phyloP scores from a whole-genome alignment of 2,113 vertebrate genomes.

The Eubucco bourcierii region DNA sequence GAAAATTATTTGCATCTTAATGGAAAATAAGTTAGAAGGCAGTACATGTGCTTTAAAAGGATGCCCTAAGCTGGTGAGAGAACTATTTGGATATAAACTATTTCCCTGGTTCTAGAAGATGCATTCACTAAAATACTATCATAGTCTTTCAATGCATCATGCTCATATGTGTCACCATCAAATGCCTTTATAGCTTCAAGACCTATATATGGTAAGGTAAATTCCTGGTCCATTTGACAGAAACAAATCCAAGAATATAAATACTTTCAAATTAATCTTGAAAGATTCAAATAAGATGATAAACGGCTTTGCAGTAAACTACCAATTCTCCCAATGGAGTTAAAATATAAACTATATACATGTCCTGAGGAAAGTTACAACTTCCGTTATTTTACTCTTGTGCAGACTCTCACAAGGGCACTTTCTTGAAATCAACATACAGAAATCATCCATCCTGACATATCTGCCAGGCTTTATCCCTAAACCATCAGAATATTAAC shows the following conservation, averaged over 20 bases:
- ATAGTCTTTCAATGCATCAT: neutral
- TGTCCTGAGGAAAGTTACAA: neutral
- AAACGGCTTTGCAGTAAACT: neutral
- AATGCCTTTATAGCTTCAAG: neutral
- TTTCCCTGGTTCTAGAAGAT: neutral
- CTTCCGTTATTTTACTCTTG: neutral
- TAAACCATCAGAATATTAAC: conserved; percentile 16
- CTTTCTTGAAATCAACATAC: conserved; percentile 48
- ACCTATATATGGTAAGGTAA: neutral
- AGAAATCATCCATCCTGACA: conserved; percentile 16
- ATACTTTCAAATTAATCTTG: neutral
- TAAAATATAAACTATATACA: neutral
- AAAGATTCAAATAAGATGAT: neutral
- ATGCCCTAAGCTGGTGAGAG: neutral
- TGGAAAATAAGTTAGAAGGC: neutral
- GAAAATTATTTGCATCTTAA: neutral
- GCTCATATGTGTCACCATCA: neutral
- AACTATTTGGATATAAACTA: neutral
- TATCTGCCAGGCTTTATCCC: neutral
- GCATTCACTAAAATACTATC: neutral
- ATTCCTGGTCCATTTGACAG: neutral
- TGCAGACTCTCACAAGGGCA: neutral
- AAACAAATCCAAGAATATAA: neutral
- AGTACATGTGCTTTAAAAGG: neutral
- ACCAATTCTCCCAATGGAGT: neutral